Conservation (phyloP, 2,113 vertebrate species). For the Lepus americanus region DNA sequence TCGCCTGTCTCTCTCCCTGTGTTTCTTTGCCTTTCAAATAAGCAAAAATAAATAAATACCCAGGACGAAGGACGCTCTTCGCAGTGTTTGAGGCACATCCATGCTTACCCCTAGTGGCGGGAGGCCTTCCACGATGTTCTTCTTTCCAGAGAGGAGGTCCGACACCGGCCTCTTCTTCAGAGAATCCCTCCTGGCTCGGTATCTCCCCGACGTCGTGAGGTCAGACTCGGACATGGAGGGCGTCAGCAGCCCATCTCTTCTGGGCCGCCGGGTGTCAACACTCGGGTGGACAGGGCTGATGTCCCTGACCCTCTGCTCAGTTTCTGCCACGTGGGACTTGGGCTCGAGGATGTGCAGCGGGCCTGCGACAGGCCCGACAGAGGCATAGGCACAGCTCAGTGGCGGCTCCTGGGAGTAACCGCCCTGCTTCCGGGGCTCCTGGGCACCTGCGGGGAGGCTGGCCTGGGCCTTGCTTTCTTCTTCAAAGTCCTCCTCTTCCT, state of each 20-base stretch:
- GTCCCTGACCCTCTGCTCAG: slow-evolving; percentile 87
- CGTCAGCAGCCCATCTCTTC: slow-evolving; percentile 89
- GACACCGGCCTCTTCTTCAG: slow-evolving; percentile 94
- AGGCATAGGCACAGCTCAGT: slow-evolving; percentile 88
- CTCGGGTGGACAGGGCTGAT: slow-evolving; percentile 78
- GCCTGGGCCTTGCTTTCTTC: slow-evolving; percentile 89
- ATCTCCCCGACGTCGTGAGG: slow-evolving; percentile 91
- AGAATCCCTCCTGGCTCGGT: slow-evolving; percentile 91
- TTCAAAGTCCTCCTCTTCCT: slow-evolving; percentile 95
- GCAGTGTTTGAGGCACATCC: fast-evolving
- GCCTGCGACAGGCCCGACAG: slow-evolving; percentile 84
- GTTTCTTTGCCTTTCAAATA: too few relatives aligned
- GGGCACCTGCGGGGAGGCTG: slow-evolving; percentile 85
- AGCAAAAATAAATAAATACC: too few relatives aligned
- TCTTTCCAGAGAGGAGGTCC: slow-evolving; percentile 93
- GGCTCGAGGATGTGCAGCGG: slow-evolving; percentile 91
- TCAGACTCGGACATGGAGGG: slow-evolving; percentile 96
- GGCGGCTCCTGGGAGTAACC: slow-evolving; percentile 88
- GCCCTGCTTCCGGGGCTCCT: slow-evolving; percentile 84
- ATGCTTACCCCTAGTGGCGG: slow-evolving; percentile 94
- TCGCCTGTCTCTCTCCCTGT: too few relatives aligned
- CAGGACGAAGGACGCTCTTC: fast-evolving
- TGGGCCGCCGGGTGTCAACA: slow-evolving; percentile 83
- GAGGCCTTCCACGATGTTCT: slow-evolving; percentile 93
- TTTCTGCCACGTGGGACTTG: slow-evolving; percentile 88